Base-by-base conservation (phyloP, 2,888 invertebrate genomes). In the Micropterix aruncella region DNA sequence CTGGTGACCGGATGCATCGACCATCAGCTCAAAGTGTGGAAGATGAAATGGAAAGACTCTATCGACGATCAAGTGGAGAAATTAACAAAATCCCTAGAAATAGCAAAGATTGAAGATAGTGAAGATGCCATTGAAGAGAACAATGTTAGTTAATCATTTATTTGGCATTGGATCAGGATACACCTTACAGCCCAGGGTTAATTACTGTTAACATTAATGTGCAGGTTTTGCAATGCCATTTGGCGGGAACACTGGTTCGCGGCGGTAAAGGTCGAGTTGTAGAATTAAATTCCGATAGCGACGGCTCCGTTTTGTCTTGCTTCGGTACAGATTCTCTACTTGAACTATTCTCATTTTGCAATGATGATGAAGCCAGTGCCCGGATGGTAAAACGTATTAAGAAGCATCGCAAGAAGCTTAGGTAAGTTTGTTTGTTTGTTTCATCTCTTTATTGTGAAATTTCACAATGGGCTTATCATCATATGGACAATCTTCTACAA, bases 1-100 rank as follows among this genome's bases (percentile, higher is more conserved):
- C 66, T 97, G 54, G 77, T 96, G n/a, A 87, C 91, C 5, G 96
- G 94, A 15, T 83, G 84, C 51, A 79, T 81, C 49, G 92, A 93
- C 58, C 80, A 80, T 52, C 85, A 89, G 58, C 69, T 97, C 49
- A 71, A 83, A 51, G 86, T 95, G 1, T 96, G 90, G 83, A 81
- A 83, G 57, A 64, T 94, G 14, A 71, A 66, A 46, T 74, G 75
- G 57, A 70, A 67, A 2, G 67, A 74, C 50, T 53, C 57, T 2
- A 69, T 70, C 50, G 54, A 60, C 4, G 70, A 73, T 51, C 60
- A 69, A 36, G 62, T 71, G 42, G 70, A 75, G 14, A 68, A 73
- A 53, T 53, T 79, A 2, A 59, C 63, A 16, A 57, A 57, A 42
- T 68, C 62, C 46, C 57, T 73, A 46, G 70, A 75, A 58, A 62